Evolutionary conservation across 2,797 vertebrate genomes (phyloP), one percentile per base, ranked within the genome.

Genomic region (Mallotus villosus): DNA sequence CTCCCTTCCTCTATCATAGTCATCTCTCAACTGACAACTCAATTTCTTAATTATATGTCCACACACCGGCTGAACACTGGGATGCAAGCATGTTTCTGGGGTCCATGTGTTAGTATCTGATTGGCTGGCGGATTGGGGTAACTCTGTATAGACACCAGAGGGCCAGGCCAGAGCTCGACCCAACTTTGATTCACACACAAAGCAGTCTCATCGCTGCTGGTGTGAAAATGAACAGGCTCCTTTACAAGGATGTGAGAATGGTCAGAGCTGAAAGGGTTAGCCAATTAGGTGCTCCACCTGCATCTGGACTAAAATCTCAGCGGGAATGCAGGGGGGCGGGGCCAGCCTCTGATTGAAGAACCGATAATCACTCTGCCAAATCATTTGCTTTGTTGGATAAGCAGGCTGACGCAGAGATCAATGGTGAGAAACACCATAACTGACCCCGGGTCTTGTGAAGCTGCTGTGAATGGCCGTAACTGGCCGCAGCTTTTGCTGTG

Each of bases 31-130:
- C n/a, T n/a, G n/a, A 87, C 63, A 82, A 78, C 41, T 46, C 41
- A 2, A 34, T 34, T 34, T 34, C 8, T 6, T 34, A 14, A 46
- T 46, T 12, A 46, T 14, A 46, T 46, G 41, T 46, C 81, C 53
- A 63, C 84, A 77, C 66, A 71, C 70, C 77, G 63, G 77, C 82
- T 70, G 67, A 87, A 87, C 82, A 84, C 85, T 82, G 75, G 74
- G 78, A 84, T 83, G 2, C 41, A 46, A 46, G 41, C 41, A 11
- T 37, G 34, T 37, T 37, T 37, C 34, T 2, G 84, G 82, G 88
- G 86, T 92, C 86, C 83, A 87, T 92, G 90, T 84, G 84, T 86
- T 82, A 80, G 81, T 91, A 92, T 94, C 89, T 93, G 89, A 91
- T 86, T 88, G 86, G 86, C 84, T 90, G 78, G 79, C 86, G 70